Evolutionary conservation across 2,797 vertebrate species (phyloP).

Genomic region (Danio choprae): DNA sequence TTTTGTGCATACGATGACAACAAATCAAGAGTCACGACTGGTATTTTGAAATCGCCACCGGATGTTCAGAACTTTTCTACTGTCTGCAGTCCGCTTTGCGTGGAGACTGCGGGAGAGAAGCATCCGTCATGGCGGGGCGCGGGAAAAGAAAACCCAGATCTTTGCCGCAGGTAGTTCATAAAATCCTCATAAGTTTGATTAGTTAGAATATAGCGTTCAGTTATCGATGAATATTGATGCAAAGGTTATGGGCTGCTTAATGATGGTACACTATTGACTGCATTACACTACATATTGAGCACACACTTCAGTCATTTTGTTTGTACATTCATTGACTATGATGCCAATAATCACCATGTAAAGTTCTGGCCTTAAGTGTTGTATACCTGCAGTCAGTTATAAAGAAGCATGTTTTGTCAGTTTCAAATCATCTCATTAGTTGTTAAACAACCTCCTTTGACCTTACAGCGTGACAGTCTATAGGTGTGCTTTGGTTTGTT

Average conservation of each 20-base stretch:
- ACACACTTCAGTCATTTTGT: conserved; percentile 5
- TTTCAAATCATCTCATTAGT: not conserved
- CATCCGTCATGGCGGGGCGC: conserved; percentile 81
- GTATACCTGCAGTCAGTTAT: not conserved
- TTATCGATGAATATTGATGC: not conserved
- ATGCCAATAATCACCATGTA: not conserved
- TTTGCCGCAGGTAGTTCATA: conserved; percentile 67
- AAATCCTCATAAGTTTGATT: not conserved
- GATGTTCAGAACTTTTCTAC: conserved; percentile 14
- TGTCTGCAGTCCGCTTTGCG: not conserved
- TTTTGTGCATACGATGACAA: not conserved
- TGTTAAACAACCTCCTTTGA: not conserved
- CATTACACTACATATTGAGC: not conserved
- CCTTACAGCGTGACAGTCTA: not conserved
- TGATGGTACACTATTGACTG: not conserved
- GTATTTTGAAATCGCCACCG: conserved; percentile 22
- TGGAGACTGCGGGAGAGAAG: conserved; percentile 32
- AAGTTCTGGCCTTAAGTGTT: not conserved
- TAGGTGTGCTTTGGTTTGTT: not conserved
- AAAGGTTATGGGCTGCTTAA: not conserved
- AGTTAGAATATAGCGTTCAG: not conserved
- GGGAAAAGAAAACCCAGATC: conserved; percentile 82
- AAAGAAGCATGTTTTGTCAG: too few relatives aligned
- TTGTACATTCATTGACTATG: not conserved
- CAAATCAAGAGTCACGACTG: not conserved